A percentile compares a stretch with the other conserved stretches of the same genome.
Conservation (phyloP, 2,113 vertebrate species). For the Tringa solitaria region DNA sequence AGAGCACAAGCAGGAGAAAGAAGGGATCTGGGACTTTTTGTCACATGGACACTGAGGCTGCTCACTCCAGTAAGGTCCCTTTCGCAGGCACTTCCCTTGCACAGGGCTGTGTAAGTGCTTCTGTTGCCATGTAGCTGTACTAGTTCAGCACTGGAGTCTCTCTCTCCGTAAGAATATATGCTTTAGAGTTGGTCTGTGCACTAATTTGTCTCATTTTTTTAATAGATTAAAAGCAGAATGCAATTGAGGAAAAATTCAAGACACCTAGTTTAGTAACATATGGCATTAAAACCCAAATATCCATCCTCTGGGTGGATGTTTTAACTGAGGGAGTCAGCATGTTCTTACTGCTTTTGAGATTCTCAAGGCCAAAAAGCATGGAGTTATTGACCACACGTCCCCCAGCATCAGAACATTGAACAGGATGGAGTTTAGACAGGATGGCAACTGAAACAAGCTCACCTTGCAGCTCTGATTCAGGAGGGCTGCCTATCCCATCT, state of each 20-base stretch:
- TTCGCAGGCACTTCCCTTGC: not conserved
- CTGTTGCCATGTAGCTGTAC: not conserved
- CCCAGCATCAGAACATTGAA: not conserved
- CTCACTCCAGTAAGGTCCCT: not conserved
- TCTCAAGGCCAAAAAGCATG: not conserved
- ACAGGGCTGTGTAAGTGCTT: not conserved
- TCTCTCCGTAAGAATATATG: not conserved
- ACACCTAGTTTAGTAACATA: not conserved
- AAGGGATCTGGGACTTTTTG: not conserved
- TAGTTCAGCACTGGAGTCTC: not conserved
- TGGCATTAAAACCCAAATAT: not conserved
- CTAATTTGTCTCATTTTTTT: not conserved
- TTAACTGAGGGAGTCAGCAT: not conserved
- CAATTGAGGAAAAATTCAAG: not conserved
- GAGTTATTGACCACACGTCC: not conserved
- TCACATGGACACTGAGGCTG: not conserved
- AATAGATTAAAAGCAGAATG: not conserved
- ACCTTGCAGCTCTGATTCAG: constrained; percentile 80
- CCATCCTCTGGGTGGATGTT: not conserved
- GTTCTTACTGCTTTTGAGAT: not conserved
- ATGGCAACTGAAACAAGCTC: not conserved
- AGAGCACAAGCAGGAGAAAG: not conserved
- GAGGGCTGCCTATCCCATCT: constrained; percentile 77
- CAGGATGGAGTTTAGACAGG: not conserved
- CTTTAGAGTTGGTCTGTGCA: not conserved